Conservation (phyloP, 2,888 invertebrate genomes). For the Melikaiella ostensackeni region DNA sequence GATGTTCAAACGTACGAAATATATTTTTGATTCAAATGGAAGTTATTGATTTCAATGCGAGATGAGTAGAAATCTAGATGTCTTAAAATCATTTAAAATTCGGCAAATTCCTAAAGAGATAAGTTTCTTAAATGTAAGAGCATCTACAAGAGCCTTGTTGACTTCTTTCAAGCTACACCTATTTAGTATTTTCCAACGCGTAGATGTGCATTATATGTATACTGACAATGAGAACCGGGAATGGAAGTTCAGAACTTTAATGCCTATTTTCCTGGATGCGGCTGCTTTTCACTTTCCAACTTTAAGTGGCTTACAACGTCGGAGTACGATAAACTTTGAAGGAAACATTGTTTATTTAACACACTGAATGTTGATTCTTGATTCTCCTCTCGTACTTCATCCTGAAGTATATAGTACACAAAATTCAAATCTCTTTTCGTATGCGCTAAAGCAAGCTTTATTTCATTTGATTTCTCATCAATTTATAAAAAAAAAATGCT, state of each 20-base stretch:
- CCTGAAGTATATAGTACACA: neutral
- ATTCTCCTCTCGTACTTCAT: slow-evolving; percentile 15
- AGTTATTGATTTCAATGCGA: neutral
- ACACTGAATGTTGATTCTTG: slow-evolving; percentile 35
- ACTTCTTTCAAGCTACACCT: slow-evolving; percentile 4
- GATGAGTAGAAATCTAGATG: neutral
- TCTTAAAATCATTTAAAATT: neutral
- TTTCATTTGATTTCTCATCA: too few species aligned
- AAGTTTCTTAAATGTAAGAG: neutral
- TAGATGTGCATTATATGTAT: slow-evolving; percentile 22
- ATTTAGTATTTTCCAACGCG: slow-evolving; percentile 22
- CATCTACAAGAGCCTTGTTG: neutral
- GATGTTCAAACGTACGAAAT: too few species aligned
- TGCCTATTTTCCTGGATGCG: slow-evolving; percentile 35
- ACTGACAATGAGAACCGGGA: slow-evolving; percentile 35
- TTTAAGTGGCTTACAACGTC: slow-evolving; percentile 35
- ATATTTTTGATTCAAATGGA: too few species aligned
- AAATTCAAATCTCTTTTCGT: too few species aligned
- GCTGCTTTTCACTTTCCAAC: slow-evolving; percentile 39
- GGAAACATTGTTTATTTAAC: slow-evolving; percentile 37
- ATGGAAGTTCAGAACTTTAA: slow-evolving; percentile 37
- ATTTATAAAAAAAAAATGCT: too few species aligned
- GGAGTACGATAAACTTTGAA: slow-evolving; percentile 31
- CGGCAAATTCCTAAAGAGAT: neutral
- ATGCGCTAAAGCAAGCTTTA: too few species aligned